Evolutionary conservation across 2,797 vertebrate genomes (phyloP), one percentile per base, ranked within the genome.

Genomic region (Cynodonichthys magdalenae): DNA sequence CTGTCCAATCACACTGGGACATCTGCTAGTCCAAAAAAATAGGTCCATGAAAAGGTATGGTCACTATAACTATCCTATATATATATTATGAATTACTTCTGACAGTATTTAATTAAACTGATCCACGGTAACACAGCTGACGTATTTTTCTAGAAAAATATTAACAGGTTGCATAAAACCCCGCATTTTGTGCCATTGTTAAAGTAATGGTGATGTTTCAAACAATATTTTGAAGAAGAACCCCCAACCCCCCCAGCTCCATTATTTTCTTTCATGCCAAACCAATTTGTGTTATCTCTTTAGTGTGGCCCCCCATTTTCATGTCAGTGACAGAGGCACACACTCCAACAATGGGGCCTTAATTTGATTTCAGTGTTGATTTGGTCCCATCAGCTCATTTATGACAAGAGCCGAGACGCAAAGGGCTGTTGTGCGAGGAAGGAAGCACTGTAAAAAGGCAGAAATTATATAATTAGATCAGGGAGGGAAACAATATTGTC

Each of bases 361-460:
- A 88, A 91, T 92, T 92, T 90, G 86, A 91, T 92, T 90, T 90
- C 67, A 77, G 72, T 77, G 80, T 74, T 85, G 86, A 91, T 89
- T 86, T 78, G 82, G 82, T 77, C 69, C 82, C 80, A 77, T 90
- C 84, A 80, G 56, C 66, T 85, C 42, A 62, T 74, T 78, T 84
- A 65, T 81, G 85, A 84, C 66, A 69, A 66, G 67, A 54, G 66
- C 69, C 50, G 48, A 66, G 65, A 62, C 61, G 55, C 74, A 69
- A 73, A 55, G 67, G 71, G 79, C 66, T 59, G 41, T 69, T 64
- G 68, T 53, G 53, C 62, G 81, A 69, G 66, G 63, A 83, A 80
- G 71, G 77, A 75, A 85, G 70, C 56, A 19, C 61, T 72, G 77
- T 81, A 74, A 86, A 85, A 87, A 87, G 76, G 70, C 76, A 29